These are phyloP conservation scores for Ataeniobius toweri DNA, from an alignment of 2,797 vertebrate species.

Conservation along the genomic window DNA sequence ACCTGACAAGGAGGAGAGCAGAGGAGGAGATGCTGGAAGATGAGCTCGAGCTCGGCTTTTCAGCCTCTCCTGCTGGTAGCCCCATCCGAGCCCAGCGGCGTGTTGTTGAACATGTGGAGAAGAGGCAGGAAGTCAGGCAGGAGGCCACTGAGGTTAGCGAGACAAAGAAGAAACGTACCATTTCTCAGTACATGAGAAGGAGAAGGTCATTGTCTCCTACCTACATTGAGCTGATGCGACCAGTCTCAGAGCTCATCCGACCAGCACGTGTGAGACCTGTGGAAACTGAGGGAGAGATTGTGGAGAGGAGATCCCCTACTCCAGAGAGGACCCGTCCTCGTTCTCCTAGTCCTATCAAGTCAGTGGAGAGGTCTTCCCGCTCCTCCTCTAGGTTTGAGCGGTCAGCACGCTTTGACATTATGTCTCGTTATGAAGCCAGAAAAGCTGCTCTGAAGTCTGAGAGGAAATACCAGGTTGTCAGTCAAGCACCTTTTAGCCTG, in stretches of 20 bases:
- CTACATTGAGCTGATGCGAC: slow-evolving; percentile 98
- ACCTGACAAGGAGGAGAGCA: slow-evolving; percentile 87
- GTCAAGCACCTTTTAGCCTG: slow-evolving; percentile 94
- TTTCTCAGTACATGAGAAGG: slow-evolving; percentile 89
- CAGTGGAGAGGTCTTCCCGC: slow-evolving; percentile 87
- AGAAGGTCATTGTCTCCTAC: slow-evolving; percentile 95
- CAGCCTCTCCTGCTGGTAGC: slow-evolving; percentile 92
- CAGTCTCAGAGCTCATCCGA: slow-evolving; percentile 93
- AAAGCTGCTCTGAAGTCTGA: slow-evolving; percentile 97
- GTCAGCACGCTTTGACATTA: slow-evolving; percentile 97
- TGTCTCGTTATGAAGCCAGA: slow-evolving; percentile 97
- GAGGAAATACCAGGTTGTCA: slow-evolving; percentile 93
- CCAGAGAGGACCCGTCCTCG: slow-evolving; percentile 97
- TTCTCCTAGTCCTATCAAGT: slow-evolving; percentile 92
- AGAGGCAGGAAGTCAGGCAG: slow-evolving; percentile 78
- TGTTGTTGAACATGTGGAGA: slow-evolving; percentile 79
- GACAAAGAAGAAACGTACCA: slow-evolving; percentile 83
- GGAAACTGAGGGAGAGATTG: slow-evolving; percentile 75
- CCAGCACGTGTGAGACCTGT: slow-evolving; percentile 72
- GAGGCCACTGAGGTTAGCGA: slow-evolving; percentile 84
- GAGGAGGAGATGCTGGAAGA: slow-evolving; percentile 95
- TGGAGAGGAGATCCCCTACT: slow-evolving; percentile 94
- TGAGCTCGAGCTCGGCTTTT: slow-evolving; percentile 96
- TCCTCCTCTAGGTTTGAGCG: slow-evolving; percentile 97
- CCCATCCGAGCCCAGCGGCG: slow-evolving; percentile 87